These are phyloP conservation scores for Agrochola circellaris DNA, from an alignment of 2,888 invertebrate genomes.

Conservation along the genomic window DNA sequence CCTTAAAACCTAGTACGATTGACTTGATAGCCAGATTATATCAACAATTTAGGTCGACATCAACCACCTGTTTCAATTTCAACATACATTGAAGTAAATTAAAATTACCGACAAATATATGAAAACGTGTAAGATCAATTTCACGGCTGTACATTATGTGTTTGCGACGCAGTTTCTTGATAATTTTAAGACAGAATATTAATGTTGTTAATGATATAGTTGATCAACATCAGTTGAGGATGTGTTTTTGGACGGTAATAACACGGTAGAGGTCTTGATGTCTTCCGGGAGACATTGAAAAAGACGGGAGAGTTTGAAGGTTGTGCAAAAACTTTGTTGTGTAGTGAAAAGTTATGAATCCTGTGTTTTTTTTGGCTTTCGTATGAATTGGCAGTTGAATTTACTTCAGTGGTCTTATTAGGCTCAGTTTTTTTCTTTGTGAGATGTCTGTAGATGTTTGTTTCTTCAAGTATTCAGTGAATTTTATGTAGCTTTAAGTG, in stretches of 20 bases:
- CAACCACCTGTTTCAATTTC: constrained; percentile 39
- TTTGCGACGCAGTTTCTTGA: constrained; percentile 14
- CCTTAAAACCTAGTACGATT: not conserved
- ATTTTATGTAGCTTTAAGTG: not conserved
- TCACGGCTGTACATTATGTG: not conserved
- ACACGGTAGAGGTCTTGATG: not conserved
- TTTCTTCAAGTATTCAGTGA: too few species aligned
- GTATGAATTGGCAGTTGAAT: not conserved
- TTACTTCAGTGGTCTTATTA: not conserved
- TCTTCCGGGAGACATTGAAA: constrained; percentile 30
- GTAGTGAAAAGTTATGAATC: not conserved
- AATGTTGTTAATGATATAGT: constrained; percentile 1
- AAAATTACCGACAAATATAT: constrained; percentile 25
- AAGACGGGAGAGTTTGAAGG: not conserved
- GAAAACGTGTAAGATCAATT: constrained; percentile 40
- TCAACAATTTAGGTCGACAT: constrained; percentile 37
- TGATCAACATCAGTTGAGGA: constrained; percentile 18
- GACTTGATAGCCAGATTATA: constrained; percentile 26
- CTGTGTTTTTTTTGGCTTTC: not conserved
- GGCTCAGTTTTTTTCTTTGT: not conserved
- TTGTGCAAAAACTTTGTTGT: not conserved
- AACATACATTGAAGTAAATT: constrained; percentile 45
- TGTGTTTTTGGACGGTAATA: not conserved
- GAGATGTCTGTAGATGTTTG: not conserved
- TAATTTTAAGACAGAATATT: constrained; percentile 20